Percentiles rank a stretch among this genome's conserved stretches.
phyloP scores from a whole-genome alignment of 2,113 vertebrate genomes.

The Uria lomvia region DNA sequence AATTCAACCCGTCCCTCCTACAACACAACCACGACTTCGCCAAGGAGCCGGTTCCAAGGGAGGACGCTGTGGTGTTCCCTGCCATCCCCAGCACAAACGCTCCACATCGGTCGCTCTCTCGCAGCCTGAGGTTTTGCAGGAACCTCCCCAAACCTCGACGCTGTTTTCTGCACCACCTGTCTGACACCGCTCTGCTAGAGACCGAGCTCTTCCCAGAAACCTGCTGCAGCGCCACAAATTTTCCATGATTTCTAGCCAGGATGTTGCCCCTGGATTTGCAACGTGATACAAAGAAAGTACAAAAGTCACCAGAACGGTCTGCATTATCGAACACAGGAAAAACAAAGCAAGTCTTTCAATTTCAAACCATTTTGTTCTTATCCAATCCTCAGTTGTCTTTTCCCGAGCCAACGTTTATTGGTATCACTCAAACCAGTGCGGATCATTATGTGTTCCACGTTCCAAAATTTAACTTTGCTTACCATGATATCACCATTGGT shows the following conservation, averaged over 20 bases:
- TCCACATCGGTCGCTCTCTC: neutral
- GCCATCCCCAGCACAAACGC: neutral
- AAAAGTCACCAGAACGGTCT: neutral
- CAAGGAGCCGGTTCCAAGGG: neutral
- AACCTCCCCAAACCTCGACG: neutral
- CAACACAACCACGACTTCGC: neutral
- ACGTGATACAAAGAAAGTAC: fast-evolving
- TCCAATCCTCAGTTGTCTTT: neutral
- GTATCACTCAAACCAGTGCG: neutral
- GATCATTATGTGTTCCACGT: neutral
- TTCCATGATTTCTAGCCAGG: neutral
- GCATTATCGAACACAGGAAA: fast-evolving
- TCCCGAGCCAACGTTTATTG: fast-evolving
- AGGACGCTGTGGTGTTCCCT: neutral
- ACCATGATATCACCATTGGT: neutral
- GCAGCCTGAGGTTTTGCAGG: too few relatives aligned
- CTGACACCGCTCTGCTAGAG: neutral
- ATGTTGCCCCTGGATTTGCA: fast-evolving
- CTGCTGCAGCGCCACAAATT: neutral
- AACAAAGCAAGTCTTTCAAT: neutral
- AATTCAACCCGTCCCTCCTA: neutral
- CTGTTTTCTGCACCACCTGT: neutral
- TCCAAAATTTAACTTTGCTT: neutral
- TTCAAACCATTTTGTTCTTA: neutral
- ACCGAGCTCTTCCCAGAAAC: neutral